These are phyloP conservation scores for Meghimatium bilineatum DNA, from an alignment of 2,888 invertebrate species.

Conservation along the genomic window DNA sequence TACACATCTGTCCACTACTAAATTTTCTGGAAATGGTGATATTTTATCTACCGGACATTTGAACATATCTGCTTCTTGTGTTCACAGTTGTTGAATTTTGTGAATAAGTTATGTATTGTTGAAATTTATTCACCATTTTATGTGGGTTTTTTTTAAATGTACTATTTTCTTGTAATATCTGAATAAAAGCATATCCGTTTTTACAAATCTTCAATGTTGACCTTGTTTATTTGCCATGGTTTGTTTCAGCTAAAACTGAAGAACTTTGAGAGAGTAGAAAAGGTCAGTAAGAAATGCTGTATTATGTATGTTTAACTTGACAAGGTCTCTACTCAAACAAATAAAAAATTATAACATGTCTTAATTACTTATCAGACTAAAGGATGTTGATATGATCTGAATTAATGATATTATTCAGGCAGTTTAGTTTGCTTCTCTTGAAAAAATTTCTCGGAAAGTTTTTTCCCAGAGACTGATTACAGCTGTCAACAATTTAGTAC, in stretches of 20 bases:
- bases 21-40: too few species aligned
- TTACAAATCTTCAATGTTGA: conserved; percentile 19
- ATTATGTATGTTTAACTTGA: conserved; percentile 2
- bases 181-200: conserved; percentile 6
- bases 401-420: too few species aligned
- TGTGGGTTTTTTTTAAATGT: not conserved
- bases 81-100: not conserved
- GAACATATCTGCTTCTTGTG: not conserved
- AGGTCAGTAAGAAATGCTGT: conserved; percentile 83
- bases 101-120: not conserved
- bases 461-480: too few species aligned
- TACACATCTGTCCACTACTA: too few species aligned
- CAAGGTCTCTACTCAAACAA: not conserved
- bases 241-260: conserved; percentile 93
- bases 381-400: not conserved
- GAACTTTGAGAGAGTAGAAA: conserved; percentile 98
- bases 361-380: not conserved
- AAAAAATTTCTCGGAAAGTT: too few species aligned
- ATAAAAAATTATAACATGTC: not conserved
- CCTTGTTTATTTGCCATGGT: conserved; percentile 41
- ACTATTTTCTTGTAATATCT: not conserved
- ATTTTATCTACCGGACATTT: not conserved
- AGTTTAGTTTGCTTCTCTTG: too few species aligned
- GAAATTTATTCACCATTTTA: not conserved
- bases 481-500: too few species aligned